A percentile compares a stretch with the other conserved stretches of the same genome.
phyloP scores from a whole-genome alignment of 2,797 vertebrate species.

The Xiphophorus birchmanni region DNA sequence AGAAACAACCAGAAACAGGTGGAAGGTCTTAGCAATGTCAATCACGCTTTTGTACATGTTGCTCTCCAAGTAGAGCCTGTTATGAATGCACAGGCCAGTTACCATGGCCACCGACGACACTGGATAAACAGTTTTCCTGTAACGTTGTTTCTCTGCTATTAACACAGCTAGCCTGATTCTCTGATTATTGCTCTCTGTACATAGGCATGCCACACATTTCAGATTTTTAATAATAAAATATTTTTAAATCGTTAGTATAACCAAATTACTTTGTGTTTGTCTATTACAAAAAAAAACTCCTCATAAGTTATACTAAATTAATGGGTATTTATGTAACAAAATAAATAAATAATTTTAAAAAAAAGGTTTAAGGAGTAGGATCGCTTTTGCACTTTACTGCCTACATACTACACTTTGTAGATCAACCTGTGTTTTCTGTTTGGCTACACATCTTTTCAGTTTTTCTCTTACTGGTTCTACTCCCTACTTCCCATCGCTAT shows the following conservation, averaged over 20 bases:
- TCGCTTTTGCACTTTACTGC: neutral
- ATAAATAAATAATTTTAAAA: neutral
- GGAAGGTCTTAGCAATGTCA: no score
- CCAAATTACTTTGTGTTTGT: neutral
- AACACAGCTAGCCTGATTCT: neutral
- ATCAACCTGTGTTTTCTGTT: conserved; percentile 30
- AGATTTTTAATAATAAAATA: neutral
- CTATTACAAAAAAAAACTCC: neutral
- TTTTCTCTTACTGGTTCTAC: conserved; percentile 15
- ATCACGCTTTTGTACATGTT: no score
- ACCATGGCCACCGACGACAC: no score
- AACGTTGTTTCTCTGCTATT: no score
- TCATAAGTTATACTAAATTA: neutral
- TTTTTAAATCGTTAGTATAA: neutral
- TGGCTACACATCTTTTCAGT: conserved; percentile 24
- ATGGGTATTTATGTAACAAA: neutral
- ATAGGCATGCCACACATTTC: neutral
- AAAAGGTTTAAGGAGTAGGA: neutral
- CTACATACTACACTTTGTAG: neutral
- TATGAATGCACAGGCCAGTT: no score
- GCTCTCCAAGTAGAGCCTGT: no score
- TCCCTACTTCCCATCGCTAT: conserved; percentile 32
- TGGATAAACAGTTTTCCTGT: no score
- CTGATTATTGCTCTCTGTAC: neutral
- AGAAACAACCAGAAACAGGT: no score